phyloP scores from a whole-genome alignment of 2,888 invertebrate genomes.

The Luperina nickerlii region DNA sequence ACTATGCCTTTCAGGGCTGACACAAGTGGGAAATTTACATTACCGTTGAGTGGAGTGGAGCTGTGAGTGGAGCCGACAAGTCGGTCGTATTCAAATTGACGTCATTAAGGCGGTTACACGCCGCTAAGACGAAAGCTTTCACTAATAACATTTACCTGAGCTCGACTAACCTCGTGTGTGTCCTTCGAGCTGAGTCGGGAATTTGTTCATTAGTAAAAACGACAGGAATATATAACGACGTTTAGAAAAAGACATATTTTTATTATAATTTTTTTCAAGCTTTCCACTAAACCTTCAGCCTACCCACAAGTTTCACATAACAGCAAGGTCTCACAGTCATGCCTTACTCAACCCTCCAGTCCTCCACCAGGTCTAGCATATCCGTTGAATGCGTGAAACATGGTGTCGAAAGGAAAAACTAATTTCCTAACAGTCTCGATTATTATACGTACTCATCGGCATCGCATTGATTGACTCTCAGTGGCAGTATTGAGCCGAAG shows the following conservation, averaged over 20 bases:
- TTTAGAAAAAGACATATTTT: background rate
- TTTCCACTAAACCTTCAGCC: background rate
- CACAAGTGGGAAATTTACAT: conserved; percentile 80
- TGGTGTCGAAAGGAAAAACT: conserved; percentile 8
- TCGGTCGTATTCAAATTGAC: conserved; percentile 83
- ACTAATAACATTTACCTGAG: conserved; percentile 67
- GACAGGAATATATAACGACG: background rate
- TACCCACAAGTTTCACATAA: background rate
- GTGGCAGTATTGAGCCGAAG: conserved; percentile 71
- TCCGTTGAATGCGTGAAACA: background rate
- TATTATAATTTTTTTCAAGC: background rate
- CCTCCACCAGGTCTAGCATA: background rate
- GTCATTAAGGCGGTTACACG: conserved; percentile 79
- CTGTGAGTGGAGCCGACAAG: conserved; percentile 69
- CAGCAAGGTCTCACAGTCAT: background rate
- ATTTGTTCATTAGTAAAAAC: conserved; percentile 43
- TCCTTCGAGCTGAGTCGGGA: conserved; percentile 19
- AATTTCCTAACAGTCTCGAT: conserved; percentile 30
- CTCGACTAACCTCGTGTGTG: conserved; percentile 39
- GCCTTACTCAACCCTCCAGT: background rate
- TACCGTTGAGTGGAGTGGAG: conserved; percentile 73
- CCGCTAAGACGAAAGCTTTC: conserved; percentile 70
- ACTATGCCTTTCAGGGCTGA: conserved; percentile 74
- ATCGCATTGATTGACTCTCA: conserved; percentile 65
- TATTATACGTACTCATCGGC: conserved; percentile 32